A percentile compares a stretch with the other conserved stretches of the same genome.
These are phyloP conservation scores for Drosophila busckii DNA, from an alignment of 1,140 invertebrate species.

Conservation along the genomic window DNA sequence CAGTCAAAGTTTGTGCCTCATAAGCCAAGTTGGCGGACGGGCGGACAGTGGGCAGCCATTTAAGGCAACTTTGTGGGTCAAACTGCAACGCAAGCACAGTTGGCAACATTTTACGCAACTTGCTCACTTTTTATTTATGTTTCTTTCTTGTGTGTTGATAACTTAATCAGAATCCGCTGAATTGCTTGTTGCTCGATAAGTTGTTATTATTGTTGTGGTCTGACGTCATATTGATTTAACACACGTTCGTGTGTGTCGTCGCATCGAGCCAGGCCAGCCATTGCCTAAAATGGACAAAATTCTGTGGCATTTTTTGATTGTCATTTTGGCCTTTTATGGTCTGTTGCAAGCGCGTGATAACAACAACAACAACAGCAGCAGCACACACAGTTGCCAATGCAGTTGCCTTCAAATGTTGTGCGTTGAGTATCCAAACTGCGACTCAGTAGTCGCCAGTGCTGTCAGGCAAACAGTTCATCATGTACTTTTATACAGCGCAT, in stretches of 20 bases:
- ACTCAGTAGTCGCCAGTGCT: conserved; percentile 45
- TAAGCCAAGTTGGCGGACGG: conserved; percentile 9
- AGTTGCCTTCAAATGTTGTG: conserved; percentile 11
- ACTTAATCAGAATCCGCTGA: conserved; percentile 52
- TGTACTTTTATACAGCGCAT: conserved; percentile 64
- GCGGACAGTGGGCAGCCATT: conserved; percentile 24
- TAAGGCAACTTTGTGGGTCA: conserved; percentile 34
- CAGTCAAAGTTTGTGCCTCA: conserved; percentile 10
- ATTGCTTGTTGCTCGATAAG: conserved; percentile 15
- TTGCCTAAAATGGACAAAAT: conserved; percentile 68
- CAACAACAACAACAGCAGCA: conserved; percentile 4
- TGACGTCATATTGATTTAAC: conserved; percentile 29
- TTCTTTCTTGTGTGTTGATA: conserved; percentile 33
- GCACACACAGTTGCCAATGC: neutral
- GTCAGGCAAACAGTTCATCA: conserved; percentile 46
- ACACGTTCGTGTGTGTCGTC: conserved; percentile 10
- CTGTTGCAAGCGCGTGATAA: conserved; percentile 25
- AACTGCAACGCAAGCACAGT: conserved; percentile 3
- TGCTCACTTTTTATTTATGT: conserved; percentile 11
- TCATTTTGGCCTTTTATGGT: conserved; percentile 31
- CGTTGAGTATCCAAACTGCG: conserved; percentile 11
- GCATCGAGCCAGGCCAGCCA: conserved; percentile 28
- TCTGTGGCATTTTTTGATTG: conserved; percentile 44
- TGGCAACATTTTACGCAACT: conserved; percentile 31
- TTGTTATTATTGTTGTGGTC: neutral